Evolutionary conservation across 1,140 invertebrate genomes (phyloP).

Genomic region (Drosophila santomea): DNA sequence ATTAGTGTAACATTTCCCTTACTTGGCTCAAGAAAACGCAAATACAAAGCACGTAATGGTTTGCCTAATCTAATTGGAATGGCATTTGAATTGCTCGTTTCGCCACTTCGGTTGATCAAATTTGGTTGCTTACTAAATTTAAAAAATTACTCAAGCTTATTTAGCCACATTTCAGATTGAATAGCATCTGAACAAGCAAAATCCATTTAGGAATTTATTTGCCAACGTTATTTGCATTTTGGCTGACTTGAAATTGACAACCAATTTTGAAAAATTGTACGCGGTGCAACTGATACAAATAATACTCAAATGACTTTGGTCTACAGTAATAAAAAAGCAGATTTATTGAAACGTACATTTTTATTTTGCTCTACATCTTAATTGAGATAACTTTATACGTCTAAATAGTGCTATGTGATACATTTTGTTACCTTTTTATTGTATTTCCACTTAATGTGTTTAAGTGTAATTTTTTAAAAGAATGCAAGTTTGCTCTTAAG

Average conservation of each 20-base stretch:
- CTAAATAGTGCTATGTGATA: too few species aligned
- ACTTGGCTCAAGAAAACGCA: slow-evolving; percentile 34
- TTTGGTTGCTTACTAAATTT: background rate
- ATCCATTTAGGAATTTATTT: background rate
- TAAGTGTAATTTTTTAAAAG: background rate
- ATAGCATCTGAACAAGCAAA: background rate
- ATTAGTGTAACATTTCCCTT: slow-evolving; percentile 36
- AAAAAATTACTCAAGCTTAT: background rate
- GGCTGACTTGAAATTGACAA: background rate
- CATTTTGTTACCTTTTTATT: too few species aligned
- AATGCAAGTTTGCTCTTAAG: too few species aligned
- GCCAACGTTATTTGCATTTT: background rate
- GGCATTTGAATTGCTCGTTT: slow-evolving; percentile 48
- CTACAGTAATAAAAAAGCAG: background rate
- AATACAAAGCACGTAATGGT: slow-evolving; percentile 33
- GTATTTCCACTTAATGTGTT: background rate
- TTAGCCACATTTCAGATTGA: background rate
- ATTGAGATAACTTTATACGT: background rate
- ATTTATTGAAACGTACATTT: background rate
- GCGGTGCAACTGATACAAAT: background rate
- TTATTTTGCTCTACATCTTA: background rate
- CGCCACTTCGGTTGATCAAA: background rate
- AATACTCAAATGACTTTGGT: too few species aligned
- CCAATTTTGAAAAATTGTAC: slow-evolving; percentile 6
- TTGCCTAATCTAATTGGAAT: slow-evolving; percentile 50